Evolutionary conservation across 2,113 vertebrate genomes (phyloP), one percentile per base, ranked within the genome.

Genomic region (Pangasianodon gigas): DNA sequence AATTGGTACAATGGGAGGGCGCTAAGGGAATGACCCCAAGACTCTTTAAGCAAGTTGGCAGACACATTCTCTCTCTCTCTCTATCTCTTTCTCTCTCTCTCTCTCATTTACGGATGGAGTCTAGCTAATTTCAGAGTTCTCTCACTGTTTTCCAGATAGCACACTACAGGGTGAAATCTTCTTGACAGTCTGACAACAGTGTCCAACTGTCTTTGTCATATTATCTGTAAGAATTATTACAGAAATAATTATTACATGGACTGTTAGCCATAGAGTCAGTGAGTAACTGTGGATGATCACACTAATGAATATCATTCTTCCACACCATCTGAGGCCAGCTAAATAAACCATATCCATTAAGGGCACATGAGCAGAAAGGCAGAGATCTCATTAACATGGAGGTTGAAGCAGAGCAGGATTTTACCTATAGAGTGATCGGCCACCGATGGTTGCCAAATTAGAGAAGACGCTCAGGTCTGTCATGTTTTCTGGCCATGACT

Each of bases 401-500:
- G 16, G 19, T 83, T 10, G 41, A 83, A 58, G 54, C 81, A 41
- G 18, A 13, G 54, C n/a, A 37, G 29, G 11, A 4, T 8, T 51
- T 52, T 95, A 99, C 98, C 98, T 99, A 92, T 99, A 99, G 18
- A 99, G 94, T 2, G 97, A 96, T 96, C 98, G 95, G 90, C 98
- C 98, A 29, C 98, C 98, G 0, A 99, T 99, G 56, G 97, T 99
- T 84, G 96, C 98, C 93, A 99, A 91, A 94, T 98, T 99, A 90
- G 98, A 98, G 94, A 99, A 99, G 52, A 99, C 98, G 92, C 97
- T 97, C 92, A 99, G 96, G 93, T 99, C 98, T 5, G 98, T 98
- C 97, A 99, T 98, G 91, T 99, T 99, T 94, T 98, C 97, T 52
- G 98, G 98, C 98, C 98, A 99, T 0, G 98, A 99, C 87, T 99